Base-by-base conservation (phyloP, 2,888 invertebrate species). In the Eristalis arbustorum region DNA sequence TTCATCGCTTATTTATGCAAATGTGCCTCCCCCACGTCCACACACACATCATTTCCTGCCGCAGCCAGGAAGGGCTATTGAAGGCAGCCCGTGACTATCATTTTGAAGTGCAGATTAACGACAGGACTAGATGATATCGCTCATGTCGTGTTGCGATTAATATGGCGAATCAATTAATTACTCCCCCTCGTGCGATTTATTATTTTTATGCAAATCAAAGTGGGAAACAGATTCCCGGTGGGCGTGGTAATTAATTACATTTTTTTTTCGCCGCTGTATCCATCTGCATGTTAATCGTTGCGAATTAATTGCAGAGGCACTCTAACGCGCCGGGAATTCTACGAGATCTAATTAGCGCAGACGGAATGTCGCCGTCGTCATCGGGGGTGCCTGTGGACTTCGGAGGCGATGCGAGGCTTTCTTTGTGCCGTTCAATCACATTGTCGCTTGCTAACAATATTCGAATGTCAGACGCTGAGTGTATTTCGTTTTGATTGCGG, bases 151-250 rank as follows among this genome's bases (percentile, higher is more conserved):
- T 64, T 63, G 64, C 56, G 67, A 79, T 79, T 79, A 84, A 75
- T 71, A 28, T 34, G 66, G 66, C 62, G 76, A 77, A 82, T 74
- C 77, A 78, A 85, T 85, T 73, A 85, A 85, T 78, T 77, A 74
- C 62, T 42, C 42, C 28, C n/a, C 28, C n/a, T 13, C 40, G 40
- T 37, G 57, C 56, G 62, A 82, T 85, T 85, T 78, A 85, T 85
- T 71, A 82, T 59, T 71, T 78, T 82, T 82, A 82, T 85, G 77
- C 77, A 85, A 85, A 82, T 82, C 64, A n/a, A 64, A 67, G 8
- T 8, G 14, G 61, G 69, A 61, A 71, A 34, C 75, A 68, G 31
- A 72, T 74, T 64, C 69, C 28, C n/a, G 66, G 49, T 18, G 77
- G 59, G 62, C 56, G 37, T 23, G 40, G 64, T 82, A 74, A 85